Percentiles rank a stretch among this genome's conserved stretches.
Evolutionary conservation across 1,140 invertebrate species (phyloP).

Genomic region (Periplaneta americana): DNA sequence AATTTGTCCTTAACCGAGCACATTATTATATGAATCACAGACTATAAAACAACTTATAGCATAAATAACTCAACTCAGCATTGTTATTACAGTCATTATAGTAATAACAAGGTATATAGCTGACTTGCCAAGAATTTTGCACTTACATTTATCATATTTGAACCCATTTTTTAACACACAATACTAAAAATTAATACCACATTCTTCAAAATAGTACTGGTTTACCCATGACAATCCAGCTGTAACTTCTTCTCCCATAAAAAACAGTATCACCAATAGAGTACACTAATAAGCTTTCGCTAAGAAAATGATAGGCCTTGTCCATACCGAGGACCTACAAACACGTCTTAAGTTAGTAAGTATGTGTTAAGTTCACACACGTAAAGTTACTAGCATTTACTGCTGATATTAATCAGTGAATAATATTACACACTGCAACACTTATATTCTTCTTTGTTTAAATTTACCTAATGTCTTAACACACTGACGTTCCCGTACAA

Average conservation of each 20-base stretch:
- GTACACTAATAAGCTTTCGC: neutral
- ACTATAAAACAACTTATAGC: neutral
- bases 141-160: neutral
- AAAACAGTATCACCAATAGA: neutral
- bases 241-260: neutral
- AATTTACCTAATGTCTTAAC: slow-evolving; percentile 13
- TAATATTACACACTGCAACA: neutral
- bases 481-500: slow-evolving; percentile 11
- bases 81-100: neutral
- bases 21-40: neutral
- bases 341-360: neutral
- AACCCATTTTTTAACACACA: neutral
- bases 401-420: neutral
- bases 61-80: neutral
- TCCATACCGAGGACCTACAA: neutral
- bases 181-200: neutral
- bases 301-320: neutral
- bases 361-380: neutral
- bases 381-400: neutral
- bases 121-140: neutral
- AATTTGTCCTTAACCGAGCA: neutral
- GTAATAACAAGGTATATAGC: neutral
- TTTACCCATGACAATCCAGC: neutral
- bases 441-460: slow-evolving; percentile 8
- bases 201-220: neutral